phyloP scores from a whole-genome alignment of 2,888 invertebrate species.

The Periphyllus acericola region DNA sequence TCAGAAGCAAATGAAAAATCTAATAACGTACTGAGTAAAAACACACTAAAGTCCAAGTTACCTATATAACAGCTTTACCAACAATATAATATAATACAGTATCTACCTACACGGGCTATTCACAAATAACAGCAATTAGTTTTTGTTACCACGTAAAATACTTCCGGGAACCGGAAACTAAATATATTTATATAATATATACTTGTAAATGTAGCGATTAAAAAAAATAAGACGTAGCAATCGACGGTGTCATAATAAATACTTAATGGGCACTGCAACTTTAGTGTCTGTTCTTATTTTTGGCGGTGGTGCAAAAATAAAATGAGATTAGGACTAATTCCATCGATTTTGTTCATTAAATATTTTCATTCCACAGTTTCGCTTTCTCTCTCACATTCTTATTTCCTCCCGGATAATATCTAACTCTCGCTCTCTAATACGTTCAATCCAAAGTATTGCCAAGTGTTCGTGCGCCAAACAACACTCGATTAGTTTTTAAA shows the following conservation, averaged over 20 bases:
- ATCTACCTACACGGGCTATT: too few species aligned
- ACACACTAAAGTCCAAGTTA: too few species aligned
- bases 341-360: slow-evolving; percentile 7
- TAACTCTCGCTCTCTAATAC: not conserved
- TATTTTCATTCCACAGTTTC: not conserved
- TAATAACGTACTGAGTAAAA: too few species aligned
- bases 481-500: slow-evolving; percentile 8
- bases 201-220: not conserved
- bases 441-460: not conserved
- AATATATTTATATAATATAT: too few species aligned
- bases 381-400: not conserved
- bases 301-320: not conserved
- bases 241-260: not conserved
- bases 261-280: not conserved
- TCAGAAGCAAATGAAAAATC: too few species aligned
- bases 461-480: not conserved
- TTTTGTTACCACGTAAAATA: not conserved
- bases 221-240: not conserved
- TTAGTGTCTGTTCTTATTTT: not conserved
- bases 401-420: not conserved
- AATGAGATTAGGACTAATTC: not conserved
- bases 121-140: not conserved
- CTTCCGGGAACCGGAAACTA: not conserved
- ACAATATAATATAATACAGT: too few species aligned
- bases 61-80: too few species aligned